Percentiles rank a stretch among this genome's conserved stretches.
Conservation (phyloP, 1,140 invertebrate genomes). For the Anagrus nilaparvatae region DNA sequence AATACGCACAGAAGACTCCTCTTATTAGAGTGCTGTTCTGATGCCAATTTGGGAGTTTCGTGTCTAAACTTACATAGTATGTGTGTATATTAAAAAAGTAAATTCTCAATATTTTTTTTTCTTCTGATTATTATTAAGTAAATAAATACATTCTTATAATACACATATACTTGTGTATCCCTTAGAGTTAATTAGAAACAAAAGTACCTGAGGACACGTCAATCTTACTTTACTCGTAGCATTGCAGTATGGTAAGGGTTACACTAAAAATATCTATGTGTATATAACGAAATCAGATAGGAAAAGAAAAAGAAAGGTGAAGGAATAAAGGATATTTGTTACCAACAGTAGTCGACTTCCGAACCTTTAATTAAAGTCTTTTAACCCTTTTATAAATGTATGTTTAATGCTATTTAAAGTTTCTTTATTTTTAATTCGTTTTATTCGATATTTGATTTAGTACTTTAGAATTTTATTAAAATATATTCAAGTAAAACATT, state of each 20-base stretch:
- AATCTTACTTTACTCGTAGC: slow-evolving; percentile 34
- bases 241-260: slow-evolving; percentile 17
- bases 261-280: not conserved
- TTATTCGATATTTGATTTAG: slow-evolving; percentile 8
- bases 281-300: not conserved
- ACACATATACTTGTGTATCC: slow-evolving; percentile 10
- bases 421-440: slow-evolving; percentile 26
- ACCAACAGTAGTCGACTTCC: slow-evolving; percentile 23
- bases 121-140: too few species aligned
- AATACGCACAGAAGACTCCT: too few species aligned
- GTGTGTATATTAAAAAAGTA: too few species aligned
- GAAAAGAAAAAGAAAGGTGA: slow-evolving; percentile 13
- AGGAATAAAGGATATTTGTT: slow-evolving; percentile 27
- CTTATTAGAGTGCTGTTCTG: slow-evolving; percentile 35
- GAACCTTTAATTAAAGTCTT: slow-evolving; percentile 36
- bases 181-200: slow-evolving; percentile 39
- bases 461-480: not conserved
- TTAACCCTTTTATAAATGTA: too few species aligned
- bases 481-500: not conserved
- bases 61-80: slow-evolving; percentile 22
- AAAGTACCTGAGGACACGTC: slow-evolving; percentile 35
- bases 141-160: too few species aligned
- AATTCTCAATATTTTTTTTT: too few species aligned
- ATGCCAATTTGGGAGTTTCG: slow-evolving; percentile 33
- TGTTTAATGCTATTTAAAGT: too few species aligned